phyloP scores from a whole-genome alignment of 2,888 invertebrate species.

The Lithophane socia region DNA sequence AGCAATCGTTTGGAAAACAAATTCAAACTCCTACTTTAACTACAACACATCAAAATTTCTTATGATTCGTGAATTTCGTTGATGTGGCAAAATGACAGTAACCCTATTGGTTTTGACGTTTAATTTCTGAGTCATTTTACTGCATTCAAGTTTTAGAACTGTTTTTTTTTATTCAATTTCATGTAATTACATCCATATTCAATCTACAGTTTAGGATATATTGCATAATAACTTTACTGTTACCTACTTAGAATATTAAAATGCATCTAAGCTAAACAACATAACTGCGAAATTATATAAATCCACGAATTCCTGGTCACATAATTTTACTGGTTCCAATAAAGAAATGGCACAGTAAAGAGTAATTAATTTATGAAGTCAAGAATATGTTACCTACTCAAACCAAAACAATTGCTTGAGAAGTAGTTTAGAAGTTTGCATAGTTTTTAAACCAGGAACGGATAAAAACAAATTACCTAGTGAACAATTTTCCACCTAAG shows the following conservation, averaged over 20 bases:
- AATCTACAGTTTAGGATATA: constrained; percentile 7
- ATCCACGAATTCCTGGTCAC: constrained; percentile 38
- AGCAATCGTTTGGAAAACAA: constrained; percentile 26
- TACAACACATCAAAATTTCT: constrained; percentile 29
- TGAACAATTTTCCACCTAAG: neutral
- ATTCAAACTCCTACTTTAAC: constrained; percentile 8
- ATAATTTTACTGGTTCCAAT: constrained; percentile 31
- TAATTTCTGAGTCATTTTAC: constrained; percentile 86
- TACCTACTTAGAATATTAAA: neutral
- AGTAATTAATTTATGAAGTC: neutral
- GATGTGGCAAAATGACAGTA: constrained; percentile 89
- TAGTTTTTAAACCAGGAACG: neutral
- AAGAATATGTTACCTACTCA: neutral
- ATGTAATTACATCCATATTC: constrained; percentile 33
- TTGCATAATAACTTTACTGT: neutral
- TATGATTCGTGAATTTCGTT: constrained; percentile 74
- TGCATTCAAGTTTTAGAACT: constrained; percentile 66
- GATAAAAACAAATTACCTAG: neutral
- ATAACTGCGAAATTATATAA: constrained; percentile 60
- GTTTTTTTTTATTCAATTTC: constrained; percentile 48
- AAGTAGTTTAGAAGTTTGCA: neutral
- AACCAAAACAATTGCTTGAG: neutral
- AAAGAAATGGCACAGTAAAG: neutral
- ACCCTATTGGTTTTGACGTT: constrained; percentile 85
- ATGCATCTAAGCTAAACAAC: constrained; percentile 1